Percentiles rank a stretch among this genome's conserved stretches.
phyloP scores from a whole-genome alignment of 2,888 invertebrate species.

The Leptinotarsa tumamoca region DNA sequence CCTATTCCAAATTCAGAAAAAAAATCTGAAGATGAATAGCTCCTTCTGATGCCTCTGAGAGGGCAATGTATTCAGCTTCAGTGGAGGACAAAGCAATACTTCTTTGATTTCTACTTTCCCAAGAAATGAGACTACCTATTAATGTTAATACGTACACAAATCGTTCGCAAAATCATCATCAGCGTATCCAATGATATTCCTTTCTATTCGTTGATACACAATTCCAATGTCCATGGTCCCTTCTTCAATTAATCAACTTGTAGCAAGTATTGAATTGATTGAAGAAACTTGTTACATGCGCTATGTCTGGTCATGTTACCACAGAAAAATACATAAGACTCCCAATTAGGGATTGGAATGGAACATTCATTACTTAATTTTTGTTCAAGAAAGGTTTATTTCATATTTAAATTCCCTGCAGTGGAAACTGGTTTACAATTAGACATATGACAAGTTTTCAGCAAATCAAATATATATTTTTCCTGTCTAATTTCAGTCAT shows the following conservation, averaged over 20 bases:
- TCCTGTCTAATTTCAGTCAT: slow-evolving; percentile 39
- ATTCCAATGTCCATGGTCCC: neutral
- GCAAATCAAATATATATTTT: slow-evolving; percentile 38
- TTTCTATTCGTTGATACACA: neutral
- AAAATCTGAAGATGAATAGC: slow-evolving; percentile 38
- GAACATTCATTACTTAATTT: neutral
- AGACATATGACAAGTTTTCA: slow-evolving; percentile 27
- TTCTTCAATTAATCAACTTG: neutral
- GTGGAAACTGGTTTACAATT: slow-evolving; percentile 31
- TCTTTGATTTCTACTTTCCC: slow-evolving; percentile 53
- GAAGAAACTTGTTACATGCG: neutral
- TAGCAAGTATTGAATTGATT: neutral
- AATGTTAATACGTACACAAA: slow-evolving; percentile 51
- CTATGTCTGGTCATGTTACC: neutral
- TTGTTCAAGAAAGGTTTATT: neutral
- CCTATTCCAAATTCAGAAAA: slow-evolving; percentile 22
- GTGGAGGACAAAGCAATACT: slow-evolving; percentile 51
- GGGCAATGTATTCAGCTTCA: slow-evolving; percentile 55
- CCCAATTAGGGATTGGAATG: neutral
- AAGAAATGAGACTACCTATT: slow-evolving; percentile 51
- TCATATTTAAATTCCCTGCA: neutral
- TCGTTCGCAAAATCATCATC: slow-evolving; percentile 37
- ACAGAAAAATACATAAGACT: neutral
- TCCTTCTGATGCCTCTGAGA: slow-evolving; percentile 51
- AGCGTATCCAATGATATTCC: neutral